Conservation (phyloP, 2,113 vertebrate genomes). For the Clinocottus analis region DNA sequence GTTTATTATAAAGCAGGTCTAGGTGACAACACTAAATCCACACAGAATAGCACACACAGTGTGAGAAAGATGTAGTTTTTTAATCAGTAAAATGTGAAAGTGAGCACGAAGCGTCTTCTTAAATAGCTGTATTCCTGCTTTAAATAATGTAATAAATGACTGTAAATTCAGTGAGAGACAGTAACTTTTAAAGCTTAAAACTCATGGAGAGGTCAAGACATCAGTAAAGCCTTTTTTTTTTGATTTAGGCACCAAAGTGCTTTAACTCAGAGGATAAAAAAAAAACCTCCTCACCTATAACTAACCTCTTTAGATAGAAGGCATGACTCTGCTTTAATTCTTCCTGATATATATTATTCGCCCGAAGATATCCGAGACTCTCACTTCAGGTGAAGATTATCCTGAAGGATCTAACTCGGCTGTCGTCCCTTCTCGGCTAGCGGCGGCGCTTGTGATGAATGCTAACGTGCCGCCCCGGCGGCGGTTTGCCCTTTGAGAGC, state of each 20-base stretch:
- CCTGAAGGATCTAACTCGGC: conserved; percentile 28
- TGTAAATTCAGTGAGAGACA: conserved; percentile 34
- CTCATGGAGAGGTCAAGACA: conserved; percentile 25
- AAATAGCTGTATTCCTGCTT: conserved; percentile 2
- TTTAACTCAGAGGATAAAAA: conserved; percentile 13
- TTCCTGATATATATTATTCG: background rate
- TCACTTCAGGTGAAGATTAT: conserved; percentile 23
- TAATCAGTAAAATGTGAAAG: no score
- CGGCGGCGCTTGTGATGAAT: conserved; percentile 53
- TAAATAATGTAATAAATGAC: conserved; percentile 54
- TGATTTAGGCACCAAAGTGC: conserved; percentile 25
- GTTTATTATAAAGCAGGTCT: no score
- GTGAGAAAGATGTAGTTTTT: no score
- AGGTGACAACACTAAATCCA: no score
- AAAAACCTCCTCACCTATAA: background rate
- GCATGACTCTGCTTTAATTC: conserved; percentile 19
- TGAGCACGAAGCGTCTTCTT: no score
- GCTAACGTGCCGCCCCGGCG: conserved; percentile 45
- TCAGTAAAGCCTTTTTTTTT: conserved; percentile 28
- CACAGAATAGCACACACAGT: no score
- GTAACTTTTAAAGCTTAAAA: background rate
- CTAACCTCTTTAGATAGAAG: background rate
- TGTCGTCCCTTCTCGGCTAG: conserved; percentile 21
- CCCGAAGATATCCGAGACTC: conserved; percentile 13
- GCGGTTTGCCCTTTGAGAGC: conserved; percentile 62